A percentile compares a stretch with the other conserved stretches of the same genome.
phyloP scores from a whole-genome alignment of 2,888 invertebrate genomes.

The Melitaea athalia region DNA sequence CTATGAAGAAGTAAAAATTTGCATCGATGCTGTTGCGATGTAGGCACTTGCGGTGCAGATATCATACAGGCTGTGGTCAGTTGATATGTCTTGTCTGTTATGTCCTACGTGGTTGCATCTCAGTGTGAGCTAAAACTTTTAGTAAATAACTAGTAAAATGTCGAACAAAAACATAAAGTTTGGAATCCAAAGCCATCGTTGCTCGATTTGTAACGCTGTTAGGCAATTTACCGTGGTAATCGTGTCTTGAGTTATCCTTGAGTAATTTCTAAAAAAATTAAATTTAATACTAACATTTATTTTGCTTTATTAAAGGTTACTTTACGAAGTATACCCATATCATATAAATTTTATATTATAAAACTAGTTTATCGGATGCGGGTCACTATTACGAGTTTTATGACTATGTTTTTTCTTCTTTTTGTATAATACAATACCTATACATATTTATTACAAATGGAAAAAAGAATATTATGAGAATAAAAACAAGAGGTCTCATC shows the following conservation, averaged over 20 bases:
- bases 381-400: background rate
- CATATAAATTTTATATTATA: background rate
- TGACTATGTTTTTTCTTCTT: background rate
- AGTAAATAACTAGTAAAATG: background rate
- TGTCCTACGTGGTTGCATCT: background rate
- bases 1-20: no score
- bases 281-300: background rate
- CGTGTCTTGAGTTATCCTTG: constrained; percentile 4
- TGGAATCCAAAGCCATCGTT: constrained; percentile 7
- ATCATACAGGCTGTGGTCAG: no score
- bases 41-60: no score
- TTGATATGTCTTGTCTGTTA: no score
- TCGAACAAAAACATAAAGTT: constrained; percentile 2
- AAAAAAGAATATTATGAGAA: constrained; percentile 33
- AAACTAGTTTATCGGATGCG: background rate
- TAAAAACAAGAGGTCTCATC: constrained; percentile 36
- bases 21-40: no score
- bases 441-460: background rate
- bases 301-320: background rate
- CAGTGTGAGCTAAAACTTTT: background rate
- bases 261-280: background rate
- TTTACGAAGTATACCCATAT: background rate
- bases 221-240: background rate
- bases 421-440: background rate
- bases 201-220: constrained; percentile 1